A percentile compares a stretch with the other conserved stretches of the same genome.
Evolutionary conservation across 2,797 vertebrate species (phyloP).

Genomic region (Rhincodon typus): DNA sequence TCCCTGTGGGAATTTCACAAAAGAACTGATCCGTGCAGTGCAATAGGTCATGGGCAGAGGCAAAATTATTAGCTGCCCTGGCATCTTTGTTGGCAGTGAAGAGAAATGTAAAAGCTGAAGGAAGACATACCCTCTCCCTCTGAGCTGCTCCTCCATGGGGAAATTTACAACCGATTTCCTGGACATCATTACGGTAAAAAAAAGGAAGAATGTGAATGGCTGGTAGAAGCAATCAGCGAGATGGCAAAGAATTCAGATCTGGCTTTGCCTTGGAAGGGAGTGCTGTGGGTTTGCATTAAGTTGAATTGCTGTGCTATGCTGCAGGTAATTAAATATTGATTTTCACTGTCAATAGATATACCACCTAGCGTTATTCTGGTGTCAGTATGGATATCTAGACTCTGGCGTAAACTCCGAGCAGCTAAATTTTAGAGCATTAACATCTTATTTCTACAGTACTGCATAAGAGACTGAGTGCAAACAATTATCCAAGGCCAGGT

Average conservation of each 20-base stretch:
- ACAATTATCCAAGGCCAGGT: not conserved
- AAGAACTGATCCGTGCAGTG: not conserved
- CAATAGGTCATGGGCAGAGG: not conserved
- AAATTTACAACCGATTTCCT: slow-evolving; percentile 52
- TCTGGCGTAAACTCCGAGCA: slow-evolving; percentile 60
- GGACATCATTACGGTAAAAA: slow-evolving; percentile 49
- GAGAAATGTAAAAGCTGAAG: slow-evolving; percentile 46
- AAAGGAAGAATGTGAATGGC: slow-evolving; percentile 55
- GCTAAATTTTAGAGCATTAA: slow-evolving; percentile 51
- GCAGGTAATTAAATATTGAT: slow-evolving; percentile 82
- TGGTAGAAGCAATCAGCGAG: slow-evolving; percentile 59
- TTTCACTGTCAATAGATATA: slow-evolving; percentile 62
- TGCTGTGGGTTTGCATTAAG: slow-evolving; percentile 47
- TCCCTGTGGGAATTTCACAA: not conserved
- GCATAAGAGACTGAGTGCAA: not conserved
- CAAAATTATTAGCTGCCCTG: not conserved
- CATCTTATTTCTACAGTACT: slow-evolving; percentile 39
- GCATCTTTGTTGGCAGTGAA: not conserved
- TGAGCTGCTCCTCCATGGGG: slow-evolving; percentile 54
- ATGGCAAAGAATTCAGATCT: slow-evolving; percentile 53
- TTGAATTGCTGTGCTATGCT: slow-evolving; percentile 53
- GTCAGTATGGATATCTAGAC: slow-evolving; percentile 51
- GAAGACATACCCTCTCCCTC: slow-evolving; percentile 45
- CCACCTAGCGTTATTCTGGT: slow-evolving; percentile 50
- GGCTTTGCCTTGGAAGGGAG: slow-evolving; percentile 50